phyloP scores from a whole-genome alignment of 1,140 invertebrate genomes.

The Adoxophyes honmai region DNA sequence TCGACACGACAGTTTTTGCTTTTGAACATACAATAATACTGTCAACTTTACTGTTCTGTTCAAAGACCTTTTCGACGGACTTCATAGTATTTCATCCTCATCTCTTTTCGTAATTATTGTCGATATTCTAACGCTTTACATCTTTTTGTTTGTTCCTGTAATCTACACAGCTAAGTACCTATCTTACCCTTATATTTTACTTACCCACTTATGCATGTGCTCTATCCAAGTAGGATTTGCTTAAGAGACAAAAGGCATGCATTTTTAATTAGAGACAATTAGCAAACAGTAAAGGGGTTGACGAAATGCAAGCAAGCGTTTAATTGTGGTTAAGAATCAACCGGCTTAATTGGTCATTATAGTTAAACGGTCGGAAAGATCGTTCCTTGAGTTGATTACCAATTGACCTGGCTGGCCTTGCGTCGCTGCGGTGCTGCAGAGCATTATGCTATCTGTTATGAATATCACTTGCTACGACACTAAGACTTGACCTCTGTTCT shows the following conservation, averaged over 20 bases:
- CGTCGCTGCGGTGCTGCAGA: constrained; percentile 15
- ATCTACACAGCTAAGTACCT: no score
- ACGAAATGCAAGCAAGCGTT: constrained; percentile 18
- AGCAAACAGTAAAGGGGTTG: constrained; percentile 36
- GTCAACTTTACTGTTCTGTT: no score
- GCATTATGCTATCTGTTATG: constrained; percentile 8
- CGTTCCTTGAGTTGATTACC: constrained; percentile 52
- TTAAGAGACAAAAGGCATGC: background rate
- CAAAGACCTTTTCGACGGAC: no score
- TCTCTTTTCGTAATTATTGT: no score
- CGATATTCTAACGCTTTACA: no score
- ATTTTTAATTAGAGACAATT: constrained; percentile 5
- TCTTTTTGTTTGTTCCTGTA: no score
- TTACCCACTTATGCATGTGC: no score
- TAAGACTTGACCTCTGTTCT: background rate
- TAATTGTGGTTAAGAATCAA: constrained; percentile 61
- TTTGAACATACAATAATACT: no score
- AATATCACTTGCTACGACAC: constrained; percentile 9
- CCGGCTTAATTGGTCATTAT: constrained; percentile 63
- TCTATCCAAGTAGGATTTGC: no score
- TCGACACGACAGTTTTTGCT: no score
- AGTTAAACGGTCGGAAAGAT: constrained; percentile 49
- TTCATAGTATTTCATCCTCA: no score
- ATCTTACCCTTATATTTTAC: no score
- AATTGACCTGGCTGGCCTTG: constrained; percentile 57